These are phyloP conservation scores for Eubasilissa splendida DNA, from an alignment of 2,888 invertebrate species.

Conservation along the genomic window DNA sequence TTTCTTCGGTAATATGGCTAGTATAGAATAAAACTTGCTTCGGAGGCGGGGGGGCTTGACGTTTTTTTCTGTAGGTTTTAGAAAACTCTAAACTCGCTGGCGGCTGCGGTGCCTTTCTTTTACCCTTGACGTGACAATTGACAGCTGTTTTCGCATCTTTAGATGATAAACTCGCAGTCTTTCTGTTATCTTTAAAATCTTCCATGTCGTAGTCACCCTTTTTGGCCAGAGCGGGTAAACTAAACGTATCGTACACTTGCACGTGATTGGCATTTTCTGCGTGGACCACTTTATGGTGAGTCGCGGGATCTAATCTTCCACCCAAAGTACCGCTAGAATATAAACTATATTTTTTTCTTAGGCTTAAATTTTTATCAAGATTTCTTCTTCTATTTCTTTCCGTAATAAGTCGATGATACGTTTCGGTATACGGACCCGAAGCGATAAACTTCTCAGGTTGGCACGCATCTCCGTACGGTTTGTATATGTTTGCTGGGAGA, in stretches of 20 bases:
- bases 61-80: slow-evolving; percentile 65
- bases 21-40: slow-evolving; percentile 53
- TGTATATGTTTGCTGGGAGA: slow-evolving; percentile 73
- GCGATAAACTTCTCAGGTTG: slow-evolving; percentile 68
- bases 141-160: slow-evolving; percentile 74
- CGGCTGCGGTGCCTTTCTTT: slow-evolving; percentile 82
- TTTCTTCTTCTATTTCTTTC: slow-evolving; percentile 75
- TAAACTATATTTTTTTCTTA: slow-evolving; percentile 78
- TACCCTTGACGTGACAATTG: slow-evolving; percentile 81
- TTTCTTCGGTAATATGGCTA: slow-evolving; percentile 14
- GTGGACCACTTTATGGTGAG: slow-evolving; percentile 26
- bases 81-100: slow-evolving; percentile 66
- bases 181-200: slow-evolving; percentile 67
- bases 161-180: slow-evolving; percentile 77
- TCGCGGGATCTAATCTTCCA: slow-evolving; percentile 34
- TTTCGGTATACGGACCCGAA: slow-evolving; percentile 75
- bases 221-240: slow-evolving; percentile 64
- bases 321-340: slow-evolving; percentile 64
- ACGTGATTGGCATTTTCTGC: slow-evolving; percentile 43
- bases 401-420: slow-evolving; percentile 75
- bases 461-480: slow-evolving; percentile 63
- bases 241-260: slow-evolving; percentile 65
- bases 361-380: slow-evolving; percentile 74
- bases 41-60: slow-evolving; percentile 68
- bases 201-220: slow-evolving; percentile 55